Evolutionary conservation across 2,797 vertebrate genomes (phyloP).

Genomic region (Coregonus sp.): DNA sequence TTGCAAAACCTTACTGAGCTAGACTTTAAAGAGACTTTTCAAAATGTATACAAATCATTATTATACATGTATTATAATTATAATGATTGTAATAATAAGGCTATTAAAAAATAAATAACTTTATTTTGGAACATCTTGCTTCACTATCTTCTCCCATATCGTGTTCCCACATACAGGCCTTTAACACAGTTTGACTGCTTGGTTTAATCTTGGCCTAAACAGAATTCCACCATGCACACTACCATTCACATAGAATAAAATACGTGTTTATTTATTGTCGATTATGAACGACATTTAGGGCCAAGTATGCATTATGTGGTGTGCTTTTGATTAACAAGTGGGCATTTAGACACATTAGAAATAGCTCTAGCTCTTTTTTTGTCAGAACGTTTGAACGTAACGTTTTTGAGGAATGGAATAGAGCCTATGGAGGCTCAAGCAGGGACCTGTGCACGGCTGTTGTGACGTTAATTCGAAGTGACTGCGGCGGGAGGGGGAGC

Average conservation of each 20-base stretch:
- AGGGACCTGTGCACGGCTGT: constrained; percentile 28
- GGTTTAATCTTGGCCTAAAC: neutral
- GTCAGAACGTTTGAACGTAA: constrained; percentile 1
- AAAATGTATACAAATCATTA: neutral
- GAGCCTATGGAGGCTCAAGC: neutral
- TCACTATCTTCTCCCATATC: neutral
- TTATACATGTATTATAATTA: neutral
- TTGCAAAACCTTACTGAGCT: neutral
- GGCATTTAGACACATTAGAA: constrained; percentile 7
- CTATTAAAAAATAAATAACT: neutral
- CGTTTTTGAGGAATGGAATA: constrained; percentile 5
- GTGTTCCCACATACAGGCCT: neutral
- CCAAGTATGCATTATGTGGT: constrained; percentile 6
- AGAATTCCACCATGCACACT: constrained; percentile 16
- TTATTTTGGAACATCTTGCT: neutral
- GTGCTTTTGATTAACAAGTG: constrained; percentile 18
- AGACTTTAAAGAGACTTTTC: neutral
- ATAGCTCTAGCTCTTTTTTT: constrained; percentile 13
- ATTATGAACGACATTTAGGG: constrained; percentile 3
- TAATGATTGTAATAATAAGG: neutral
- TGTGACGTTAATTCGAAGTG: constrained; percentile 69
- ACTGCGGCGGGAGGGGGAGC: constrained; percentile 60
- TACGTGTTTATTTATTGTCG: constrained; percentile 7
- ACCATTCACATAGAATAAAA: constrained; percentile 6
- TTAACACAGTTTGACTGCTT: neutral